A percentile compares a stretch with the other conserved stretches of the same genome.
These are phyloP conservation scores for Ryuthela nishihirai DNA, from an alignment of 2,888 invertebrate species.

Conservation along the genomic window DNA sequence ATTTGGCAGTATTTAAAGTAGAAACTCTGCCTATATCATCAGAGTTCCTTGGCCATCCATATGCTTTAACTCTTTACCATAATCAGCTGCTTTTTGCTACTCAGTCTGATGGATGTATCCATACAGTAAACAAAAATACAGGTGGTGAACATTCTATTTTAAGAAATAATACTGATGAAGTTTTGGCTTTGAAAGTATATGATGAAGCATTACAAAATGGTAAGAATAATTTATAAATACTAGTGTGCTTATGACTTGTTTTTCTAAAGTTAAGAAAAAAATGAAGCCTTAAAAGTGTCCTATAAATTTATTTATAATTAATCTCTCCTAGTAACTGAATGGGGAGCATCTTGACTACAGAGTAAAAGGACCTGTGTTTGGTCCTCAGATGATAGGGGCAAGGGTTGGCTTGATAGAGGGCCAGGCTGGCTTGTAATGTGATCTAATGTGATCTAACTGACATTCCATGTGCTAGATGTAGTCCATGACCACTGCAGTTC, in stretches of 20 bases:
- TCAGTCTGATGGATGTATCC: constrained; percentile 62
- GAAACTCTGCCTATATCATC: constrained; percentile 42
- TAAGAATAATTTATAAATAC: no score
- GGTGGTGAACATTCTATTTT: constrained; percentile 56
- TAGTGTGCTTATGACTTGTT: no score
- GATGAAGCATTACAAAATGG: constrained; percentile 62
- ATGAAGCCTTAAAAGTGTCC: no score
- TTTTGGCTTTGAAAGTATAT: constrained; percentile 57
- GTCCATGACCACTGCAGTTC: no score
- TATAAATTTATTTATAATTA: neutral
- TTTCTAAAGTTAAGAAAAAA: no score
- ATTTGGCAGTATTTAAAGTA: constrained; percentile 53
- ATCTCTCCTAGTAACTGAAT: neutral
- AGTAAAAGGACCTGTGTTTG: no score
- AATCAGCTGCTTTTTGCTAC: constrained; percentile 63
- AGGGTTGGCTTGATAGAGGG: no score
- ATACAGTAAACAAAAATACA: constrained; percentile 60
- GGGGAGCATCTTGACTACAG: no score
- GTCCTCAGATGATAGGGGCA: no score
- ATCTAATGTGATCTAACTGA: no score
- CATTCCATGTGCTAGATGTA: no score
- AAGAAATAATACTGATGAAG: constrained; percentile 58
- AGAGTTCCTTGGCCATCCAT: constrained; percentile 51
- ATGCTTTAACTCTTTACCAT: constrained; percentile 65
- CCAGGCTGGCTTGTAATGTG: no score